Base-by-base conservation (phyloP, 2,797 vertebrate genomes). In the Morus bassanus region DNA sequence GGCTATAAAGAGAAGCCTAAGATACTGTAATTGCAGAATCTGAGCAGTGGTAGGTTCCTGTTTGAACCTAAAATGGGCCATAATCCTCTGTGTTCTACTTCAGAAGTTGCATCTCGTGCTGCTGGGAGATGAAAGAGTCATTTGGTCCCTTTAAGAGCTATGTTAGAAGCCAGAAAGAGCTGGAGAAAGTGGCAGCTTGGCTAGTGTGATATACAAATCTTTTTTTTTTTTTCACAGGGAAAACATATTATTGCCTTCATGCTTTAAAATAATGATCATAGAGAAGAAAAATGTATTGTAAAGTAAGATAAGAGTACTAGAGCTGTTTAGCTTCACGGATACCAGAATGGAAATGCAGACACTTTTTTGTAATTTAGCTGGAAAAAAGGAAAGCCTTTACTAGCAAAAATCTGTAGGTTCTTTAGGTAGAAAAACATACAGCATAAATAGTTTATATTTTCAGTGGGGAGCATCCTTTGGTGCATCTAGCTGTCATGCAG, bases 41-140 rank as follows among this genome's bases (percentile, higher is more conserved):
- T 81, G 94, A 93, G 85, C 72, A 61, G 72, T 6, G 65, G 86
- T 75, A 94, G 51, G 80, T 83, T 97, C 85, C 79, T 95, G 33
- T 59, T 94, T 82, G 80, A 94, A 81, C 90, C 93, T 92, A 91
- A 96, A 90, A 96, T 82, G 87, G 97, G 88, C 54, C 70, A 61
- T 70, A 94, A 85, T 56, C 63, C 65, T 67, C 46, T 81, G 21
- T 87, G 93, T 94, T 92, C 77, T 72, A 21, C 75, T 96, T 93
- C 72, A 92, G 95, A 93, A 94, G 90, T 60, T 46, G 75, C 72
- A 65, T 68, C 59, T 75, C 4, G 4, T 41, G 43, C 72, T 88
- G 61, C 73, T 93, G 74, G 91, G 57, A 89, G 83, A 48, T 59
- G 57, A 64, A 91, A 60, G 18, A 57, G 19, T 61, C 41, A 45